Conservation (phyloP, 2,888 invertebrate genomes). For the Amphipyra berbera region DNA sequence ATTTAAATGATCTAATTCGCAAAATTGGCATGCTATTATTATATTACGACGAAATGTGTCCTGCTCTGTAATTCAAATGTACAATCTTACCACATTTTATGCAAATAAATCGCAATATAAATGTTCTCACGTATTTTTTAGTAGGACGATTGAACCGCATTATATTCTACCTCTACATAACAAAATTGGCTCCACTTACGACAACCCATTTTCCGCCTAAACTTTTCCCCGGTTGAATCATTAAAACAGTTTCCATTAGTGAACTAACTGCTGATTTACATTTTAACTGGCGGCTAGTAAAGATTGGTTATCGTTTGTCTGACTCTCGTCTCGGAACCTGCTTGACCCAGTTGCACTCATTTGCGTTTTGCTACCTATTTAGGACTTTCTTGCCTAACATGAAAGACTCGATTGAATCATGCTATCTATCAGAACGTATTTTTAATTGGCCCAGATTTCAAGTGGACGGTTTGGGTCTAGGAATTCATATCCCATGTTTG, state of each 20-base stretch:
- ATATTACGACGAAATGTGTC: too few species aligned
- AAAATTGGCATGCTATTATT: too few species aligned
- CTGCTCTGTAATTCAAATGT: too few species aligned
- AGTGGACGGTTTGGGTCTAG: conserved; percentile 21
- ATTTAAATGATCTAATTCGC: too few species aligned
- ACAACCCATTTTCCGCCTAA: conserved; percentile 41
- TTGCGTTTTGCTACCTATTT: conserved; percentile 64
- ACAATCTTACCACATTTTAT: too few species aligned
- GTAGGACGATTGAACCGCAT: too few species aligned
- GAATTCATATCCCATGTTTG: conserved; percentile 38
- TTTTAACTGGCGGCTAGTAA: conserved; percentile 43
- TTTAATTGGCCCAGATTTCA: conserved; percentile 44
- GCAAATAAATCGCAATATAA: too few species aligned
- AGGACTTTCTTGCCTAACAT: conserved; percentile 62
- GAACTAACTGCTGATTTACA: conserved; percentile 53
- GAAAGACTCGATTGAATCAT: conserved; percentile 59
- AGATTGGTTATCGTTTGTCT: conserved; percentile 60
- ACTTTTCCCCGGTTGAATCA: conserved; percentile 44
- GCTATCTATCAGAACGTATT: conserved; percentile 40
- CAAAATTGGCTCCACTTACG: conserved; percentile 37
- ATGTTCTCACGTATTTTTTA: too few species aligned
- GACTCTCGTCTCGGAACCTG: conserved; percentile 68
- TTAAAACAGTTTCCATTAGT: conserved; percentile 53
- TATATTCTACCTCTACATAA: conserved; percentile 22
- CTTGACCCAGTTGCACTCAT: conserved; percentile 75